Base-by-base conservation (phyloP, 2,888 invertebrate genomes). In the Pseudococcus longispinus region DNA sequence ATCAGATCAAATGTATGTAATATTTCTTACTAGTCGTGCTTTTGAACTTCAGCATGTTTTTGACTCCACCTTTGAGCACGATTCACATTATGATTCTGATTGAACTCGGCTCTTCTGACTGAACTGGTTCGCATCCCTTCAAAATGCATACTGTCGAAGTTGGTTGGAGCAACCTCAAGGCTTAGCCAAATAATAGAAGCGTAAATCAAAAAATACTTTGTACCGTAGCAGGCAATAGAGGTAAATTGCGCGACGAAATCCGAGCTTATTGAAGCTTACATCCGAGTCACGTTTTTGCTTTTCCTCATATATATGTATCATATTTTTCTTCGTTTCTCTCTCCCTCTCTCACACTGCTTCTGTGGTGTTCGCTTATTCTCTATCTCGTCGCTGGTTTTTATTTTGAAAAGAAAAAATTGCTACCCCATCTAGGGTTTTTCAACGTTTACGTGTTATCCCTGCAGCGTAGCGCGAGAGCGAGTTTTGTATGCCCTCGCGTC, bases 171-270 rank as follows among this genome's bases (percentile, higher is more conserved):
- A 70, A 70, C 70, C 29, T 70, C 15, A 5, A 1, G 0, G 15
- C n/a, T 5, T 70, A 70, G 70, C 70, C 18, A 23, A 46, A 18
- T 9, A 2, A 29, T 8, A 51, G 51, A 26, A 82, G 42, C 46
- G 44, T 46, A 83, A 83, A 83, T 46, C 44, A 51, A 83, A 51
- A 83, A 83, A 83, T 46, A 83, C 51, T 83, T 83, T 51, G 83
- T 82, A 83, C 46, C 29, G 44, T 51, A 29, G 15, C 51, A 51
- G 46, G 83, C 44, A 83, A 83, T 83, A 46, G 83, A 83, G 83
- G 83, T 44, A 83, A 83, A 83, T 46, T 83, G 83, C 83, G 83
- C 83, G 83, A 83, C 83, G 83, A 83, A 83, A 83, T 83, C 83
- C 83, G 46, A 46, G 83, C 83, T 83, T 83, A 83, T 83, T 83